Evolutionary conservation across 1,140 invertebrate species (phyloP), one percentile per base, ranked within the genome.

Genomic region (Pseudachorutes palmiensis): DNA sequence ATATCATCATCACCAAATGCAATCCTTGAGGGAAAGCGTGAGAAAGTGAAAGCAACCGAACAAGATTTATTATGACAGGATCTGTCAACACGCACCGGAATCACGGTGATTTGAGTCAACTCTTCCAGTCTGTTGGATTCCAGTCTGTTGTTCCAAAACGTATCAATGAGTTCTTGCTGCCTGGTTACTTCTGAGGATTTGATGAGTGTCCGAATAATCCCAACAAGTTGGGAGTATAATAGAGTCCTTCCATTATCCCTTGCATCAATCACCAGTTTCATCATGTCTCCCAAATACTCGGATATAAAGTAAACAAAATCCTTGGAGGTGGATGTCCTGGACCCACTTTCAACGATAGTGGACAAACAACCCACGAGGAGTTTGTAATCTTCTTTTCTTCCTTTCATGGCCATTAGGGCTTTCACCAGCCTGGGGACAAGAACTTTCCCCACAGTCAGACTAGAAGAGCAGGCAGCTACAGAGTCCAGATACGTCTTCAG

Each of bases 341-440:
- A 48, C 24, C 65, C 65, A 19, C 62, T 67, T 51, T 62, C 60
- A 51, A 67, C 45, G 2, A 62, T 62, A n/a, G 45, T 22, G 0
- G 65, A 28, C 19, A 67, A 33, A 19, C 55, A 51, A n/a, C 29
- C 22, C 32, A 65, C 36, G 36, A 41, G 36, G 36, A 19, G 36
- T 41, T 19, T 19, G 19, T 9, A 41, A 19, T 41, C 36, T 41
- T 41, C 29, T 19, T 16, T 41, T 26, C 29, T 64, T 3, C 2
- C 26, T 49, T 12, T 51, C 30, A 22, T 2, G n/a, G 19, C 30
- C 28, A 19, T 33, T 2, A 65, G 55, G 22, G 16, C 2, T 19
- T 65, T 31, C 5, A 65, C 2, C 3, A 65, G 19, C n/a, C 28
- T 9, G 24, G 48, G 30, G 1, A 65, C 5, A 9, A 58, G 22